A percentile compares a stretch with the other conserved stretches of the same genome.
Conservation (phyloP, 2,113 vertebrate genomes). For the Lagopus muta region DNA sequence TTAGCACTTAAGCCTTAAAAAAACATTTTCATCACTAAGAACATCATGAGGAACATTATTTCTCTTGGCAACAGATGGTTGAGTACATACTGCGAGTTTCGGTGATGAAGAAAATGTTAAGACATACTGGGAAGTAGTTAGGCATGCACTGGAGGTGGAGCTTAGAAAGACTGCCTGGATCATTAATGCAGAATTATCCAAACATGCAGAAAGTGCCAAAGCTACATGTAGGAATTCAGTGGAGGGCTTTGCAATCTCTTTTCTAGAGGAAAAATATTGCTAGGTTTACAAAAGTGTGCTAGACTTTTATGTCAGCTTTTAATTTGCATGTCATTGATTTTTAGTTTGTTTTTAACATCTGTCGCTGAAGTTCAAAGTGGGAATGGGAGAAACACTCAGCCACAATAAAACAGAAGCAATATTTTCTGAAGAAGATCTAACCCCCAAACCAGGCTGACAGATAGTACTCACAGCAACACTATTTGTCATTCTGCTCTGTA, state of each 20-base stretch:
- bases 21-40: constrained; percentile 14
- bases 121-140: not conserved
- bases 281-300: not conserved
- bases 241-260: not conserved
- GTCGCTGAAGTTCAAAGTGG: not conserved
- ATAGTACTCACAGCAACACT: not conserved
- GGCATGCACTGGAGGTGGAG: not conserved
- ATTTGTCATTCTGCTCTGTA: not conserved
- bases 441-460: not conserved
- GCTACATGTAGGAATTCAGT: not conserved
- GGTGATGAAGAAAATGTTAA: constrained; percentile 29
- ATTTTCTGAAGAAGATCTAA: not conserved
- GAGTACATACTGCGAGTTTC: not conserved
- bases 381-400: not conserved
- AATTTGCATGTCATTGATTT: not conserved
- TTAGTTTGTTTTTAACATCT: not conserved
- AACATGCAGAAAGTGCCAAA: not conserved
- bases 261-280: not conserved
- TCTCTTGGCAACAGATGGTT: constrained; percentile 29
- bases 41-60: constrained; percentile 7
- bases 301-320: not conserved
- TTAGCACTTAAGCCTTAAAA: constrained; percentile 5
- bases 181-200: not conserved
- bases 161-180: not conserved
- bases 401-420: not conserved